phyloP scores from a whole-genome alignment of 1,140 invertebrate species.

The Hirudo medicinalis region DNA sequence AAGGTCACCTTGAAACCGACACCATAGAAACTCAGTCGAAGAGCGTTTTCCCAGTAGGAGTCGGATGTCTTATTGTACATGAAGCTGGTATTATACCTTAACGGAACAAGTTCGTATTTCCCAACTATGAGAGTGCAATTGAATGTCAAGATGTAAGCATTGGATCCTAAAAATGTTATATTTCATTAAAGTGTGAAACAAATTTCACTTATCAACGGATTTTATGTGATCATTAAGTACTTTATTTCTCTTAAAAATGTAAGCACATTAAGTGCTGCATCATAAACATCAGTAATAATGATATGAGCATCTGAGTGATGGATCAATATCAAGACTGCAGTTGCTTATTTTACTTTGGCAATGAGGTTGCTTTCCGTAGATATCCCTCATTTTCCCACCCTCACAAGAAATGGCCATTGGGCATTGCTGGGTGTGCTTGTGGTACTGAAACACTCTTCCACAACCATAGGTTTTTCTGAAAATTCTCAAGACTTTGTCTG shows the following conservation, averaged over 20 bases:
- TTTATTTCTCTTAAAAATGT: too few species aligned
- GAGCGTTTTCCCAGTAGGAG: not conserved
- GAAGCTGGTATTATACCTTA: not conserved
- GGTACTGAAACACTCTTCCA: not conserved
- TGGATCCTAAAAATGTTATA: not conserved
- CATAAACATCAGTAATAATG: too few species aligned
- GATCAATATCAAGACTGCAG: too few species aligned
- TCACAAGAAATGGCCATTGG: not conserved
- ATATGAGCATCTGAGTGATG: too few species aligned
- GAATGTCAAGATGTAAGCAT: not conserved
- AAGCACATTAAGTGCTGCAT: too few species aligned
- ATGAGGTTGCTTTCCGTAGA: too few species aligned
- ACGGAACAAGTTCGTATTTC: not conserved
- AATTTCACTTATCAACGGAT: too few species aligned
- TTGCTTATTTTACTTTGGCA: too few species aligned
- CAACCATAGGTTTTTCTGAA: not conserved
- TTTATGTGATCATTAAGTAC: too few species aligned
- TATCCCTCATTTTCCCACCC: not conserved
- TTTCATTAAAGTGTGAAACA: too few species aligned
- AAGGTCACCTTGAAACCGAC: not conserved
- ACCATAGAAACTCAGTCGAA: not conserved
- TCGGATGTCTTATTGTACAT: conserved; percentile 1
- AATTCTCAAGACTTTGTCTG: conserved; percentile 4
- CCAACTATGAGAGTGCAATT: not conserved
- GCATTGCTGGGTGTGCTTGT: conserved; percentile 6